Conservation (phyloP, 2,113 vertebrate species). For the Coryphaenoides rupestris region DNA sequence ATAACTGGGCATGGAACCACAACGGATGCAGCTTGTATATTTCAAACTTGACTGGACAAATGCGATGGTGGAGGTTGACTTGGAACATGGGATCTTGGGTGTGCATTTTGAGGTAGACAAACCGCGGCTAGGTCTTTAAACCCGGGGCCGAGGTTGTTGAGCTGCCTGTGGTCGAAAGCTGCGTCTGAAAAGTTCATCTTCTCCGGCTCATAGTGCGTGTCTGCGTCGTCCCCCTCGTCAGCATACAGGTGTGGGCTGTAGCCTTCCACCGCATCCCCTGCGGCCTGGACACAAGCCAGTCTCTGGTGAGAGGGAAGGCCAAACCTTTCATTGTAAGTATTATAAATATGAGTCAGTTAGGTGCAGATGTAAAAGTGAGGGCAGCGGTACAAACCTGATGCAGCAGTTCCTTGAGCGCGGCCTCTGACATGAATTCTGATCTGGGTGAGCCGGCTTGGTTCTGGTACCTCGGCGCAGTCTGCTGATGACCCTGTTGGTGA, state of each 20-base stretch:
- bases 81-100: background rate
- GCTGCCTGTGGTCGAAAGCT: background rate
- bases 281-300: slow-evolving; percentile 24
- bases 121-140: slow-evolving; percentile 44
- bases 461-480: too few species aligned
- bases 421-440: too few species aligned
- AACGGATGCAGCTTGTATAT: background rate
- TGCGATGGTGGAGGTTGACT: background rate
- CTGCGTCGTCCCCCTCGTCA: slow-evolving; percentile 32
- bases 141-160: slow-evolving; percentile 26
- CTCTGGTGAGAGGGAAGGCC: slow-evolving; percentile 25
- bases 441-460: too few species aligned
- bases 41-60: background rate
- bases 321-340: background rate
- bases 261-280: slow-evolving; percentile 9
- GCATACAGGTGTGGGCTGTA: slow-evolving; percentile 30
- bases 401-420: background rate
- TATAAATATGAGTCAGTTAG: too few species aligned
- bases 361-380: background rate
- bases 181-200: slow-evolving; percentile 24
- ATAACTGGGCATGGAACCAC: background rate
- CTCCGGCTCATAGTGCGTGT: slow-evolving; percentile 14
- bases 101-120: slow-evolving; percentile 9
- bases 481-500: too few species aligned
- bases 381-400: slow-evolving; percentile 21